Evolutionary conservation across 2,797 vertebrate genomes (phyloP).

Genomic region (Rhabdomys pumilio): DNA sequence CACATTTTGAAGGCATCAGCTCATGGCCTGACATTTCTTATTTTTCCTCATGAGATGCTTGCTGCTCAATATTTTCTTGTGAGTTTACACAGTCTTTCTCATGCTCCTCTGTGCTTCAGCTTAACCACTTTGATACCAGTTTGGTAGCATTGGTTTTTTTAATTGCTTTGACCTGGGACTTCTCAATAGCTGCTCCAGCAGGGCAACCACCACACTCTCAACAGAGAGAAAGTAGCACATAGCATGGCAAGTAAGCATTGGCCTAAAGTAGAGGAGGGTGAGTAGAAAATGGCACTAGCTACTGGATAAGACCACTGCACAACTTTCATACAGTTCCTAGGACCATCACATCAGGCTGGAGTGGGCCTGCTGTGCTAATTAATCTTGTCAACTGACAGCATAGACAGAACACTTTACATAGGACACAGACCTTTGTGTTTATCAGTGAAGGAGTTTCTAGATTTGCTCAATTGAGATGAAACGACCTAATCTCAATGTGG

Average conservation of each 20-base stretch:
- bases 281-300: background rate
- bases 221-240: background rate
- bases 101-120: background rate
- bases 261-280: no score
- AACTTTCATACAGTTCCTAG: background rate
- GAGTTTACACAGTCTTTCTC: no score
- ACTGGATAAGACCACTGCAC: background rate
- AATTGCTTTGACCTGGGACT: background rate
- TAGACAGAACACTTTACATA: no score
- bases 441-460: background rate
- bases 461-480: background rate
- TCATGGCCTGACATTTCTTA: background rate
- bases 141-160: background rate
- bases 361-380: background rate
- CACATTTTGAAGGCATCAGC: background rate
- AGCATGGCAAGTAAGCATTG: rapidly evolving
- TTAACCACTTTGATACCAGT: background rate
- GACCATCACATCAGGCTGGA: no score
- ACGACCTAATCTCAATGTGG: background rate
- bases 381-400: background rate
- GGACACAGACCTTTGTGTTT: background rate
- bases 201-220: no score
- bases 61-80: background rate
- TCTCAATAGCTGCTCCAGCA: background rate
- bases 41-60: background rate